These are phyloP conservation scores for Xylophagus ater DNA, from an alignment of 2,888 invertebrate genomes.

Conservation along the genomic window DNA sequence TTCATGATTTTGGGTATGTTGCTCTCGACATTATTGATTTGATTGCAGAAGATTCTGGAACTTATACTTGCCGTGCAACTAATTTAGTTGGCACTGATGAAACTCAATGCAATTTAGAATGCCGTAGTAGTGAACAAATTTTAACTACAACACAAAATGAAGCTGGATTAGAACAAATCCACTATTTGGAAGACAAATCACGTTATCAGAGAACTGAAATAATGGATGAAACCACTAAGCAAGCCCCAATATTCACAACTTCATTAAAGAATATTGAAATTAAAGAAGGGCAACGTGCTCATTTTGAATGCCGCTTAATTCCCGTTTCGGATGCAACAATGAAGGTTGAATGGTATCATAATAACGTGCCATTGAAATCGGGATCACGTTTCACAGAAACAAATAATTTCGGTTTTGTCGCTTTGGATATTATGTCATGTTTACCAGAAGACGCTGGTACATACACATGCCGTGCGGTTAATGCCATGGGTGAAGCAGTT, in stretches of 20 bases:
- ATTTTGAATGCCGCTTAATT: conserved; percentile 87
- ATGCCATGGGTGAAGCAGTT: conserved; percentile 84
- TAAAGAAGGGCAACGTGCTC: conserved; percentile 88
- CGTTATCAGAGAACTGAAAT: conserved; percentile 63
- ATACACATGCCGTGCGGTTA: conserved; percentile 88
- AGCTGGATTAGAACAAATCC: conserved; percentile 78
- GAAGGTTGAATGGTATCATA: conserved; percentile 94
- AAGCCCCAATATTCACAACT: conserved; percentile 87
- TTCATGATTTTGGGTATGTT: conserved; percentile 97
- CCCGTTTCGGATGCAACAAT: conserved; percentile 88
- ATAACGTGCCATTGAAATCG: conserved; percentile 78
- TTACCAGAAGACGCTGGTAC: conserved; percentile 94
- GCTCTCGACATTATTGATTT: conserved; percentile 92
- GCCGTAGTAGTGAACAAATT: conserved; percentile 68
- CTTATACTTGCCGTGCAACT: conserved; percentile 87
- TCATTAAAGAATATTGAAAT: conserved; percentile 86
- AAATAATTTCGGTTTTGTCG: conserved; percentile 95
- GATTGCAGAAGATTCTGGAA: conserved; percentile 90
- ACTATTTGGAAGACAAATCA: conserved; percentile 75
- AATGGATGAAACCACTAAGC: conserved; percentile 73
- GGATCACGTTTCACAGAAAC: conserved; percentile 93
- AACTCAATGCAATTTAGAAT: conserved; percentile 59
- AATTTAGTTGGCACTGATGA: conserved; percentile 85
- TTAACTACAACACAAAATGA: conserved; percentile 79
- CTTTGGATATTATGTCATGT: conserved; percentile 89